Evolutionary conservation across 2,888 invertebrate species (phyloP).

Genomic region (Chromoteleia sp.): DNA sequence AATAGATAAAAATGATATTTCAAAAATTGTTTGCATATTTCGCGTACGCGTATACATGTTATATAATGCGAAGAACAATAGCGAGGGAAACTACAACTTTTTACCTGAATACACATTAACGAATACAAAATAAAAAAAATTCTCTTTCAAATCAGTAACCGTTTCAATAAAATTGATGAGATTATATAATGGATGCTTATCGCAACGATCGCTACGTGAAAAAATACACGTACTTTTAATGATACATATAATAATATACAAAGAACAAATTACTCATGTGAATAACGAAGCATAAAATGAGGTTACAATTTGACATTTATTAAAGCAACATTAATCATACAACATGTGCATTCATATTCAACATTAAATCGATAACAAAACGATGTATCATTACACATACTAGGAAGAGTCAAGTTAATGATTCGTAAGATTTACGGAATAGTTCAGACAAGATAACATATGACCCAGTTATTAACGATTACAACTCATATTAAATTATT

Average conservation of each 20-base stretch:
- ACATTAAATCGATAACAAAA: conserved; percentile 36
- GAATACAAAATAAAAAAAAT: not conserved
- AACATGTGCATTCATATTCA: conserved; percentile 35
- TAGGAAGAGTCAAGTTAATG: conserved; percentile 34
- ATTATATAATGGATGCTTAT: too few relatives aligned
- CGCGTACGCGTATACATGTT: not conserved
- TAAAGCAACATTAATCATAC: conserved; percentile 19
- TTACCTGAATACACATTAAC: not conserved
- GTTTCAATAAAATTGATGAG: not conserved
- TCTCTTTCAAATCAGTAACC: not conserved
- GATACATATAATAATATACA: not conserved
- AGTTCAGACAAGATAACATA: conserved; percentile 28
- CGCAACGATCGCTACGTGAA: not conserved
- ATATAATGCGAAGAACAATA: not conserved
- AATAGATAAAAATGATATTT: conserved; percentile 10
- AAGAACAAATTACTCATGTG: not conserved
- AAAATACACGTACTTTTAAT: not conserved
- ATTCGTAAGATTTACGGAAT: conserved; percentile 39
- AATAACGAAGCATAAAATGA: conserved; percentile 11
- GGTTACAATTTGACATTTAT: conserved; percentile 39
- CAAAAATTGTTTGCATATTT: conserved; percentile 9
- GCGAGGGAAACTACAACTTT: not conserved
- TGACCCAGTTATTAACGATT: conserved; percentile 17
- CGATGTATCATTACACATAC: conserved; percentile 29
- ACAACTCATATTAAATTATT: conserved; percentile 8